Evolutionary conservation across 2,113 vertebrate species (phyloP).

Genomic region (Ailurus styani): DNA sequence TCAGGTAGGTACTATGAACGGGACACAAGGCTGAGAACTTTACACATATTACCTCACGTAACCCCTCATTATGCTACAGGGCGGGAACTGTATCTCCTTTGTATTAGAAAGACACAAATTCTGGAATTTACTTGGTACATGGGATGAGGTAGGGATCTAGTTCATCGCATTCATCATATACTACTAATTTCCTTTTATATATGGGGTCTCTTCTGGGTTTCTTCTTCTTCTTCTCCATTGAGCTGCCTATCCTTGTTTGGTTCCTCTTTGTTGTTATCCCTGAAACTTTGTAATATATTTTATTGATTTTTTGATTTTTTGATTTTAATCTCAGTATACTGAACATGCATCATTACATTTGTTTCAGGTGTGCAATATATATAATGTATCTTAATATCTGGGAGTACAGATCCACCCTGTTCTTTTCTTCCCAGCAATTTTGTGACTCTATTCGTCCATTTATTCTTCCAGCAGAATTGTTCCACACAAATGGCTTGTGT

Average conservation of each 20-base stretch:
- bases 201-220: not conserved
- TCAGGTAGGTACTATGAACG: not conserved
- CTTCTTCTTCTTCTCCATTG: not conserved
- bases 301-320: not conserved
- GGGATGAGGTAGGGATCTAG: not conserved
- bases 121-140: not conserved
- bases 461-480: not conserved
- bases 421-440: not conserved
- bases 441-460: not conserved
- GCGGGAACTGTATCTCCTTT: not conserved
- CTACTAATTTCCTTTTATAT: not conserved
- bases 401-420: not conserved
- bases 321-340: not conserved
- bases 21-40: not conserved
- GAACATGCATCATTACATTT: not conserved
- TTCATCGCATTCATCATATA: not conserved
- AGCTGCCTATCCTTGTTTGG: not conserved
- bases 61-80: not conserved
- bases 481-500: not conserved
- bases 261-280: not conserved
- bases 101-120: not conserved
- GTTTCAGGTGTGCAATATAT: not conserved
- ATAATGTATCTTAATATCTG: not conserved
- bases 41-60: not conserved
- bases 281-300: not conserved